Evolutionary conservation across 2,113 vertebrate genomes (phyloP).

Genomic region (Ellobius talpinus): DNA sequence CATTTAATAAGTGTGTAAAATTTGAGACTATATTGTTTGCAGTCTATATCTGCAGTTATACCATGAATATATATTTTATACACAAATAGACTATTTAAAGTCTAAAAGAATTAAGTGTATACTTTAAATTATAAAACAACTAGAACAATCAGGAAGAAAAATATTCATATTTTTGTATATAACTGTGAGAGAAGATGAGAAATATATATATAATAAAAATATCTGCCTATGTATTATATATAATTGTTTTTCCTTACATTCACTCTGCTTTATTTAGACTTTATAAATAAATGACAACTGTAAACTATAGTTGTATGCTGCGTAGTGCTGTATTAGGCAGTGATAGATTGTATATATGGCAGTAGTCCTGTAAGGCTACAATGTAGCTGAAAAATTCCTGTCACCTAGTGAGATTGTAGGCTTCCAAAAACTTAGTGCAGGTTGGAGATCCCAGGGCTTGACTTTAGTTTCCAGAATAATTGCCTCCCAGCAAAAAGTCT

Average conservation of each 20-base stretch:
- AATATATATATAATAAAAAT: not conserved
- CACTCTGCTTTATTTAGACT: not conserved
- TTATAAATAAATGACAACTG: not conserved
- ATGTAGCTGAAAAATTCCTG: not conserved
- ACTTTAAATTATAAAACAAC: slow-evolving; percentile 3
- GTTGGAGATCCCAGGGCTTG: not conserved
- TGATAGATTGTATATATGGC: not conserved
- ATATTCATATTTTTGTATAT: not conserved
- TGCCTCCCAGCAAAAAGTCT: not conserved
- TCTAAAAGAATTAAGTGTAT: slow-evolving; percentile 6
- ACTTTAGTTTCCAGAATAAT: not conserved
- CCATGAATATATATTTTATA: not conserved
- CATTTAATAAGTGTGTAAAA: slow-evolving; percentile 1
- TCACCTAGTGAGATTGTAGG: not conserved
- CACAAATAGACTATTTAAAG: not conserved
- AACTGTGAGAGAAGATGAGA: not conserved
- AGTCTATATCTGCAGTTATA: not conserved
- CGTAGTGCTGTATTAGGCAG: not conserved
- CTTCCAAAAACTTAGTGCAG: not conserved
- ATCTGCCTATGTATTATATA: not conserved
- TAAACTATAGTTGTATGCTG: not conserved
- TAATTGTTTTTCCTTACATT: not conserved
- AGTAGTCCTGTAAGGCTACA: not conserved
- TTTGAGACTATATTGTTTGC: slow-evolving; percentile 10
- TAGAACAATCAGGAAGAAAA: slow-evolving; percentile 34